A percentile compares a stretch with the other conserved stretches of the same genome.
These are phyloP conservation scores for Odocoileus hemionus DNA, from an alignment of 2,113 vertebrate species.

Conservation along the genomic window DNA sequence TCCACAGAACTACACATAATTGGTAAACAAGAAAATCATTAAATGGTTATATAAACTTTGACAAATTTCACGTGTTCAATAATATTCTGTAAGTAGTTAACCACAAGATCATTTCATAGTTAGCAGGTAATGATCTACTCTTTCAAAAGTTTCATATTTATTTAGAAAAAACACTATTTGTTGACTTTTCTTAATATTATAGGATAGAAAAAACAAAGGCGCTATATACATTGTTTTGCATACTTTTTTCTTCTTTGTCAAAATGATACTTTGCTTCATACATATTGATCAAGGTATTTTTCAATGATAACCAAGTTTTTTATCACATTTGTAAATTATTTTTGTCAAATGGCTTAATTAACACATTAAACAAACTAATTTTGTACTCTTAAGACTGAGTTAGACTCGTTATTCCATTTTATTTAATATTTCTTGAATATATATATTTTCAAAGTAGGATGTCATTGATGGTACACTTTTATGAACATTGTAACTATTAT, in stretches of 20 bases:
- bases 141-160: neutral
- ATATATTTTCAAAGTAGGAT: neutral
- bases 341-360: neutral
- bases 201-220: neutral
- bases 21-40: neutral
- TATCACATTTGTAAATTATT: neutral
- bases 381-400: neutral
- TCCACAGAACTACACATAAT: neutral
- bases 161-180: neutral
- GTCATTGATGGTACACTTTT: neutral
- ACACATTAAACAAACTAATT: neutral
- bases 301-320: neutral
- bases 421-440: constrained; percentile 1
- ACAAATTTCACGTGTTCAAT: neutral
- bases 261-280: neutral
- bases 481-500: neutral
- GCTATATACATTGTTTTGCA: neutral
- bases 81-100: neutral
- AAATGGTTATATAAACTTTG: neutral
- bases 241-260: neutral
- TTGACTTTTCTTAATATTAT: neutral
- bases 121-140: neutral
- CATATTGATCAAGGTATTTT: neutral
- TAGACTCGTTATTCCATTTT: neutral
- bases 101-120: neutral